Evolutionary conservation across 2,797 vertebrate genomes (phyloP), one percentile per base, ranked within the genome.

Genomic region (Telmatherina bonti): DNA sequence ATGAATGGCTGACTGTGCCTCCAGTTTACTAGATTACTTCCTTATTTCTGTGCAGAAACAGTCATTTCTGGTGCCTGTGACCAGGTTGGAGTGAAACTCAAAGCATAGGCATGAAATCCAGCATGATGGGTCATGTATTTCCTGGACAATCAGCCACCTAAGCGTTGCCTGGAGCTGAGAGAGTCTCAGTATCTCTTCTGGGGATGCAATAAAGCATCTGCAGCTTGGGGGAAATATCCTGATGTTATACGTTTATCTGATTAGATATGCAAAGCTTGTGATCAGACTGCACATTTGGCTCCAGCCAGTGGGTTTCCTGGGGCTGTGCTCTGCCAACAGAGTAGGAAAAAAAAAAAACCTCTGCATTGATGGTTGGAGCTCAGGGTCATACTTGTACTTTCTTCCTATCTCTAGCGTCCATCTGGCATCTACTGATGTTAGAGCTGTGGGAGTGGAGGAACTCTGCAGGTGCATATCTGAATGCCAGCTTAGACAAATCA

Each of bases 401-500:
- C 3, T 55, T 63, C 41, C 53, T 11, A 5, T 55, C 66, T 51
- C 66, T 53, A 70, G 62, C 27, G 51, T 82, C 81, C 85, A 80
- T 89, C 83, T 87, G 85, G 73, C 73, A 59, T 35, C 67, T 22
- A 27, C 53, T 72, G 79, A 76, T 74, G 79, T 76, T 53, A 71
- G 78, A 71, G 62, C 57, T 43, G 82, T 60, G 65, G 84, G 58
- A 78, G 72, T 68, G 59, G 76, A 70, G 71, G 66, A 62, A 45
- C 71, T 85, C 81, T 68, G 76, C 83, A 90, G 87, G 87, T 87
- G 77, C 62, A 70, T 30, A 59, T 70, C 74, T 76, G 73, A 83
- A 77, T 72, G 85, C 74, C 71, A 85, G 69, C 66, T 74, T 69
- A 70, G 80, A 82, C 72, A 78, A 70, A 70, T 56, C 78, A 24